A percentile compares a stretch with the other conserved stretches of the same genome.
phyloP scores from a whole-genome alignment of 2,888 invertebrate genomes.

The Andrena praecox region DNA sequence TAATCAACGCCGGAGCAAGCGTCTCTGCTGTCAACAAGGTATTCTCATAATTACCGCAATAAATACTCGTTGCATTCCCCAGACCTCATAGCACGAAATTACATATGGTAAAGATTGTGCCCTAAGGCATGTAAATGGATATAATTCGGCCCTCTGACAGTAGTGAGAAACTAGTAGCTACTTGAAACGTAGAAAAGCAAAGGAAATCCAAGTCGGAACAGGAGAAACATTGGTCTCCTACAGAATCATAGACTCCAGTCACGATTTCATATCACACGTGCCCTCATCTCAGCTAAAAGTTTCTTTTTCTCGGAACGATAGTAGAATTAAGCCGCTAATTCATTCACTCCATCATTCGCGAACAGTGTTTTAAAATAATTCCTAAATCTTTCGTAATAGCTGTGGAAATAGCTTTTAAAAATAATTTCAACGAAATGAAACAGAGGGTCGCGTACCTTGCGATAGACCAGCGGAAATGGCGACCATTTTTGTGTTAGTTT shows the following conservation, averaged over 20 bases:
- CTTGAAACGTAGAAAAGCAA: neutral
- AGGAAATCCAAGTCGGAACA: neutral
- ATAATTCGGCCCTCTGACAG: neutral
- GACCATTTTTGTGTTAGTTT: neutral
- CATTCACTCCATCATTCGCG: neutral
- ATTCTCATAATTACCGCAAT: conserved; percentile 67
- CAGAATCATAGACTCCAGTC: conserved; percentile 23
- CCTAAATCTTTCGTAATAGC: too few relatives aligned
- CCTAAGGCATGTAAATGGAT: neutral
- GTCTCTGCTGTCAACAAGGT: conserved; percentile 91
- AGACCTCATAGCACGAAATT: neutral
- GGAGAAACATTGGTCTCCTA: neutral
- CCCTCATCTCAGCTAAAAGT: neutral
- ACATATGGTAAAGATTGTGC: neutral
- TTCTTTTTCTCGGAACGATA: neutral
- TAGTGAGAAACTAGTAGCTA: neutral
- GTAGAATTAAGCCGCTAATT: neutral
- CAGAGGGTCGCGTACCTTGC: neutral
- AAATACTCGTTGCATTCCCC: neutral
- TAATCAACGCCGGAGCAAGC: conserved; percentile 90
- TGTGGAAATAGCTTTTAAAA: too few relatives aligned
- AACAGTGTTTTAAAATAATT: neutral
- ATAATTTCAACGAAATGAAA: neutral
- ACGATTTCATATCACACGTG: conserved; percentile 3
- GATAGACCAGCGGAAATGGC: neutral